phyloP scores from a whole-genome alignment of 2,797 vertebrate species.

The Nannoperca obscura region DNA sequence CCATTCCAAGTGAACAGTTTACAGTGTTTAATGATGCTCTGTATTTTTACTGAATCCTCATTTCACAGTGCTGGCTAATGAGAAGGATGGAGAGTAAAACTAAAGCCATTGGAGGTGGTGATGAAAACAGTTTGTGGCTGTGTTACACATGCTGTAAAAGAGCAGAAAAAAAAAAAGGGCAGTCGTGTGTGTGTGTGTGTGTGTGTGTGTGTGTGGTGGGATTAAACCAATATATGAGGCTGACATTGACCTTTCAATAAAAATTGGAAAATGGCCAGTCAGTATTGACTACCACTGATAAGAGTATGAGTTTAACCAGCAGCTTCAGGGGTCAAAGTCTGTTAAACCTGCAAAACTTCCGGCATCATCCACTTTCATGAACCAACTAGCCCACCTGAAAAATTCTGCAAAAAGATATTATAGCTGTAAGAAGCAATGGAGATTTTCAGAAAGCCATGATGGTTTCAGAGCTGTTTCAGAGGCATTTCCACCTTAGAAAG shows the following conservation, averaged over 20 bases:
- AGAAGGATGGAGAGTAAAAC: constrained; percentile 71
- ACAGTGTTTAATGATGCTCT: constrained; percentile 85
- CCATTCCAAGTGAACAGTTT: constrained; percentile 81
- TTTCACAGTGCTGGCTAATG: constrained; percentile 79
- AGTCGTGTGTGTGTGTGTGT: neutral
- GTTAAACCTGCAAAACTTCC: constrained; percentile 28
- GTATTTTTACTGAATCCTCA: constrained; percentile 84
- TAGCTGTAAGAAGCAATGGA: neutral
- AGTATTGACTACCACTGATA: constrained; percentile 46
- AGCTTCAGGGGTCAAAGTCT: constrained; percentile 33
- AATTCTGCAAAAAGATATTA: neutral
- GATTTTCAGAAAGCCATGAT: neutral
- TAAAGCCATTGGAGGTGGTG: constrained; percentile 66
- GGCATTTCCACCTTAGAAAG: neutral
- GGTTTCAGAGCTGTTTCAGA: neutral
- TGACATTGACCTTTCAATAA: constrained; percentile 47
- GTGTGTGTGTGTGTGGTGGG: neutral
- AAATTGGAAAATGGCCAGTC: constrained; percentile 34
- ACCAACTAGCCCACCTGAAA: constrained; percentile 9
- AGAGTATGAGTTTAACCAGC: constrained; percentile 33
- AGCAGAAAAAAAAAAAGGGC: constrained; percentile 36
- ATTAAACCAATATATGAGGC: constrained; percentile 43
- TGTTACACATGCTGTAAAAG: constrained; percentile 73
- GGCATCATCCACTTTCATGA: neutral
- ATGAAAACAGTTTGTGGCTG: constrained; percentile 78